These are phyloP conservation scores for Heliconius melpomene DNA, from an alignment of 1,140 invertebrate genomes.

Conservation along the genomic window DNA sequence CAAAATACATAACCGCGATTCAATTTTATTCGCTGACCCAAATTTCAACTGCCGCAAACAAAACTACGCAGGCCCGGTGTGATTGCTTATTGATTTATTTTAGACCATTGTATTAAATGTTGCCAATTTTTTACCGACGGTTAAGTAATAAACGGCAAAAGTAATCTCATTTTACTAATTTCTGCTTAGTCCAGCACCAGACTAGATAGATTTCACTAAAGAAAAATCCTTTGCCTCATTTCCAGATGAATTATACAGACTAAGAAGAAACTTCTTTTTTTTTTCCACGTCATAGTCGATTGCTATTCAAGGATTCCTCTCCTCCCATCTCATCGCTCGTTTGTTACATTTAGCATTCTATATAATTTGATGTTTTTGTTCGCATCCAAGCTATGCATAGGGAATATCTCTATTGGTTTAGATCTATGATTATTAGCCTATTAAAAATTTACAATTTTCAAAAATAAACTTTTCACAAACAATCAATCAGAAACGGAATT, in stretches of 20 bases:
- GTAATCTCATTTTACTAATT: background rate
- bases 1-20: conserved; percentile 51
- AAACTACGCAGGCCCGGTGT: conserved; percentile 64
- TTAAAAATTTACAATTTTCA: too few relatives aligned
- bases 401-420: too few relatives aligned
- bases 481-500: background rate
- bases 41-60: conserved; percentile 52
- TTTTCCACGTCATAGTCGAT: background rate
- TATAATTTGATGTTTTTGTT: too few relatives aligned
- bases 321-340: background rate
- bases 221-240: background rate
- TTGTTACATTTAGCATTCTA: background rate
- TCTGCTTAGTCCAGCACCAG: too few relatives aligned
- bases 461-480: background rate
- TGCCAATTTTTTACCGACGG: conserved; percentile 21
- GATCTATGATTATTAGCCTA: too few relatives aligned
- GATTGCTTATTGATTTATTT: conserved; percentile 74
- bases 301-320: conserved; percentile 2
- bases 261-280: background rate
- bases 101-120: conserved; percentile 57
- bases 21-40: conserved; percentile 63
- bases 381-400: too few relatives aligned
- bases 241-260: background rate
- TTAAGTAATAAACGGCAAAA: background rate
- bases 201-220: background rate